A percentile compares a stretch with the other conserved stretches of the same genome.
Evolutionary conservation across 2,797 vertebrate species (phyloP).

Genomic region (Notolabrus celidotus): DNA sequence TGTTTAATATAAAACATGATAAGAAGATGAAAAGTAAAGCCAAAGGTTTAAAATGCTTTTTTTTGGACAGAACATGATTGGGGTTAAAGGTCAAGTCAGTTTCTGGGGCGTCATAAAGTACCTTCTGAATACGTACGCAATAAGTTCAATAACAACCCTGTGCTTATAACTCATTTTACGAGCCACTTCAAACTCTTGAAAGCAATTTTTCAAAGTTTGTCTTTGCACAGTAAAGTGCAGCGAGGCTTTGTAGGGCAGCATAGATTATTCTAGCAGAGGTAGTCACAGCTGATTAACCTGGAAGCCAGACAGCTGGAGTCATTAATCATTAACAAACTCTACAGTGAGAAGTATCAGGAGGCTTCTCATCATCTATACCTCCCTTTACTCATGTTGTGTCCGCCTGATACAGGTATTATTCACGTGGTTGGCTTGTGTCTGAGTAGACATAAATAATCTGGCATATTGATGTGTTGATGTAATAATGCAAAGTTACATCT

Average conservation of each 20-base stretch:
- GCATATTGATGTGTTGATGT: not conserved
- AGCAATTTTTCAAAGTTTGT: not conserved
- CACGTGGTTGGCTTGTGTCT: not conserved
- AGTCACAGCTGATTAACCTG: conserved; percentile 16
- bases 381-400: not conserved
- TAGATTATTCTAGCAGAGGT: not conserved
- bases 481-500: not conserved
- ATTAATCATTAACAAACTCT: conserved; percentile 23
- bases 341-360: conserved; percentile 6
- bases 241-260: not conserved
- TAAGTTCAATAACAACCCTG: not conserved
- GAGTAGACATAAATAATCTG: not conserved
- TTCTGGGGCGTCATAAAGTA: too few relatives aligned
- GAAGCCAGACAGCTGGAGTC: conserved; percentile 23
- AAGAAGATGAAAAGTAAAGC: too few relatives aligned
- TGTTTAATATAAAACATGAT: too few relatives aligned
- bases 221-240: not conserved
- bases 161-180: not conserved
- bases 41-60: too few relatives aligned
- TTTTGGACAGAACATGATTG: too few relatives aligned
- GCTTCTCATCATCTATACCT: not conserved
- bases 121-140: too few relatives aligned
- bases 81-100: too few relatives aligned
- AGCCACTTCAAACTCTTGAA: too few relatives aligned
- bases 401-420: not conserved